Base-by-base conservation (phyloP, 2,797 vertebrate species). In the Ptychadena robeensis region DNA sequence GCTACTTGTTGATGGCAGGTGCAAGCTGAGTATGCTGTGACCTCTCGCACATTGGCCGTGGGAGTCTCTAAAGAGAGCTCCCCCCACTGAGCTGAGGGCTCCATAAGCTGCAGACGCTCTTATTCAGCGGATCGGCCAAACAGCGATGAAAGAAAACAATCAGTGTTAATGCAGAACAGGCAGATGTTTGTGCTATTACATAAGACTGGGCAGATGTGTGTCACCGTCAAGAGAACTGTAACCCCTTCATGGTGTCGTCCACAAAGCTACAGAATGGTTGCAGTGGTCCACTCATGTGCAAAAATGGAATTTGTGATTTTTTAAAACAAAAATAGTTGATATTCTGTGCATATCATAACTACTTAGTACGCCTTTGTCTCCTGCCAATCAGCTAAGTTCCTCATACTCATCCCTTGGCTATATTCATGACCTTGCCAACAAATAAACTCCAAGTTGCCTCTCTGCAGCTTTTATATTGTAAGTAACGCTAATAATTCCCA, bases 151-250 rank as follows among this genome's bases (percentile, higher is more conserved):
- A 84, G 75, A 72, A 73, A 79, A 80, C 82, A 87, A 74, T 86
- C 87, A 87, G 78, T 85, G 32, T 37, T 92, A 86, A 86, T 88
- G 83, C 87, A 89, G 88, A 89, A 72, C 81, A 88, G 71, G 66
- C 35, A 87, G 79, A 87, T 87, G 44, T 86, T 91, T 90, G 90
- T 86, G 72, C 88, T 28, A 80, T 86, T 89, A 82, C 75, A 57
- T 79, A 87, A 86, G 9, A 27, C 31, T 82, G 48, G 37, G 79
- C 3, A 48, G 59, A 88, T 87, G 10, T 69, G 83, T 85, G 89
- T 85, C 87, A 85, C 2, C 79, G 76, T 86, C 35, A 85, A 34
- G 53, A 87, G 1, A 80, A 65, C 31, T 80, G 80, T 84, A 82
- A 84, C 61, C 71, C 69, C 30, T 80, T 75, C 37, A 53, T 12